Conservation (phyloP, 2,113 vertebrate species). For the Psephotus haematonotus region DNA sequence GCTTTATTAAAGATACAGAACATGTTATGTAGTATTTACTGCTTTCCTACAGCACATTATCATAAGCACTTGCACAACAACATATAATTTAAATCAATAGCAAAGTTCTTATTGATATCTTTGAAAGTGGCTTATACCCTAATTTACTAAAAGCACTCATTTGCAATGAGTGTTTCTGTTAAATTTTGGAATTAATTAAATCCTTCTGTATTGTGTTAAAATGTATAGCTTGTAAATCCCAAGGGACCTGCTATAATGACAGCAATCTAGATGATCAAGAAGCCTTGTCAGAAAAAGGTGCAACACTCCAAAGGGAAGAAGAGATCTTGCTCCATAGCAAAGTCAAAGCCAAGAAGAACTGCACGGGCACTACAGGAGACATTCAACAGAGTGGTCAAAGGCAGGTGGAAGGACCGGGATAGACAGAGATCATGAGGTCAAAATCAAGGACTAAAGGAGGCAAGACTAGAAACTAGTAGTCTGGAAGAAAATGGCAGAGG, state of each 20-base stretch:
- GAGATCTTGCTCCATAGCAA: neutral
- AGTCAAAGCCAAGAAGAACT: neutral
- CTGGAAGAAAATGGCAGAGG: neutral
- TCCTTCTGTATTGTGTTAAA: neutral
- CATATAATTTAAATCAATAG: neutral
- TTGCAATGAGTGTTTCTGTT: neutral
- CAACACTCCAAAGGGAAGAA: neutral
- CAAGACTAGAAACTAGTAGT: neutral
- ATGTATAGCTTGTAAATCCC: neutral
- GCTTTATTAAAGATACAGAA: neutral
- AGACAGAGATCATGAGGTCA: neutral
- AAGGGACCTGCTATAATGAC: neutral
- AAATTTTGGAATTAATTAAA: conserved; percentile 20
- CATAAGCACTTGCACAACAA: neutral
- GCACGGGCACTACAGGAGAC: neutral
- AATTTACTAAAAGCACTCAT: conserved; percentile 1
- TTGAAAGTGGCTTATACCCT: neutral
- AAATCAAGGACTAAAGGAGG: neutral
- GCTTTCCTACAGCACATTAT: neutral
- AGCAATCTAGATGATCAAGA: neutral
- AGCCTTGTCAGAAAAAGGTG: neutral
- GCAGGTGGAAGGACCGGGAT: neutral
- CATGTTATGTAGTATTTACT: neutral
- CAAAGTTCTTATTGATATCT: neutral
- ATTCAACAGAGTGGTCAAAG: neutral